Percentiles rank a stretch among this genome's conserved stretches.
phyloP scores from a whole-genome alignment of 2,888 invertebrate genomes.

The Bhutanitis thaidina region DNA sequence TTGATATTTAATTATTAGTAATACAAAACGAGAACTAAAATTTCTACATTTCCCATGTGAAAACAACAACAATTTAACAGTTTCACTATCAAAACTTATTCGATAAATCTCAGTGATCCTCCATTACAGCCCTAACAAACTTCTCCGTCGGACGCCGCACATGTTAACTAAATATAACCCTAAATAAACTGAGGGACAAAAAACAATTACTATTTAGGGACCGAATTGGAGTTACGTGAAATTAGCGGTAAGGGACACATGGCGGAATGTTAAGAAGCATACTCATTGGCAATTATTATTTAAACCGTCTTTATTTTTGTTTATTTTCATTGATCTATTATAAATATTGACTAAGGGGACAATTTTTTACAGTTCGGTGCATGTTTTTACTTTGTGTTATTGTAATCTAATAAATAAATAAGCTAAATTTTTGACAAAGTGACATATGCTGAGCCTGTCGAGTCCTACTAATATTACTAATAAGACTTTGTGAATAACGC shows the following conservation, averaged over 20 bases:
- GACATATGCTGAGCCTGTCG: too few relatives aligned
- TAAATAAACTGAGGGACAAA: constrained; percentile 27
- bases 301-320: not conserved
- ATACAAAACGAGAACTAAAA: not conserved
- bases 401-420: too few relatives aligned
- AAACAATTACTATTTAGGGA: constrained; percentile 23
- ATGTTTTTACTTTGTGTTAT: too few relatives aligned
- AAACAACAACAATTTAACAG: not conserved
- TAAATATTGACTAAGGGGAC: too few relatives aligned
- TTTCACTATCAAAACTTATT: constrained; percentile 6
- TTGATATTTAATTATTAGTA: not conserved
- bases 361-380: too few relatives aligned
- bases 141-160: constrained; percentile 21
- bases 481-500: too few relatives aligned
- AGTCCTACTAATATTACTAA: too few relatives aligned
- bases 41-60: not conserved
- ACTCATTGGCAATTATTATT: not conserved
- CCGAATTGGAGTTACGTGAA: constrained; percentile 4
- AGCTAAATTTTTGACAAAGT: too few relatives aligned
- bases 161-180: constrained; percentile 32
- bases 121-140: constrained; percentile 21
- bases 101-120: constrained; percentile 15
- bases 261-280: constrained; percentile 2
- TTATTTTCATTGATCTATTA: too few relatives aligned
- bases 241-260: constrained; percentile 19